Evolutionary conservation across 2,888 invertebrate species (phyloP), one percentile per base, ranked within the genome.

Genomic region (Psococerastis gibbosa): DNA sequence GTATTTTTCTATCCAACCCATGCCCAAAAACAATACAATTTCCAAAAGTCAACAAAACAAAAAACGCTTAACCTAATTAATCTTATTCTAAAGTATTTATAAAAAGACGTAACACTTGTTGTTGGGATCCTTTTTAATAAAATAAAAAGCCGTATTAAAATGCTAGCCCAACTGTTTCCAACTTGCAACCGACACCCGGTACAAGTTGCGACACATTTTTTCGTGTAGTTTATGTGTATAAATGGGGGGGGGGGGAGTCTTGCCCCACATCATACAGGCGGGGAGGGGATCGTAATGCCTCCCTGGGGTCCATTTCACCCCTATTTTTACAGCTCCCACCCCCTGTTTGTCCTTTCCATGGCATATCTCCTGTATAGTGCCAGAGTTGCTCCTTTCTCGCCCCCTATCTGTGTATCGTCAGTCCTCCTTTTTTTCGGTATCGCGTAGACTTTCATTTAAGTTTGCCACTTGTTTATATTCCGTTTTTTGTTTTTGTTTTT

Each of bases 1-100:
- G 33, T 33, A 33, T 33, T 33, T 33, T 33, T 33, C 3, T 33
- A 33, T 6, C 17, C n/a, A n/a, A n/a, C n/a, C n/a, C n/a, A n/a
- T n/a, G n/a, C n/a, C n/a, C n/a, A n/a, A n/a, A n/a, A n/a, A 4
- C 15, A 16, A 16, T 16, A 5, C 33, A 3, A 16, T 33, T 33
- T 33, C n/a, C n/a, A n/a, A n/a, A n/a, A n/a, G n/a, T n/a, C n/a
- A n/a, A n/a, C n/a, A n/a, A n/a, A n/a, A n/a, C n/a, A n/a, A n/a
- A n/a, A n/a, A n/a, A n/a, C n/a, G n/a, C n/a, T n/a, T n/a, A n/a
- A n/a, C n/a, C n/a, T n/a, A n/a, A n/a, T n/a, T n/a, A n/a, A n/a
- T n/a, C n/a, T n/a, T n/a, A n/a, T n/a, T n/a, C n/a, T n/a, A n/a
- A n/a, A n/a, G n/a, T n/a, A n/a, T n/a, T n/a, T n/a, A n/a, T n/a